Conservation (phyloP, 2,888 invertebrate species). For the Chirona hameri region DNA sequence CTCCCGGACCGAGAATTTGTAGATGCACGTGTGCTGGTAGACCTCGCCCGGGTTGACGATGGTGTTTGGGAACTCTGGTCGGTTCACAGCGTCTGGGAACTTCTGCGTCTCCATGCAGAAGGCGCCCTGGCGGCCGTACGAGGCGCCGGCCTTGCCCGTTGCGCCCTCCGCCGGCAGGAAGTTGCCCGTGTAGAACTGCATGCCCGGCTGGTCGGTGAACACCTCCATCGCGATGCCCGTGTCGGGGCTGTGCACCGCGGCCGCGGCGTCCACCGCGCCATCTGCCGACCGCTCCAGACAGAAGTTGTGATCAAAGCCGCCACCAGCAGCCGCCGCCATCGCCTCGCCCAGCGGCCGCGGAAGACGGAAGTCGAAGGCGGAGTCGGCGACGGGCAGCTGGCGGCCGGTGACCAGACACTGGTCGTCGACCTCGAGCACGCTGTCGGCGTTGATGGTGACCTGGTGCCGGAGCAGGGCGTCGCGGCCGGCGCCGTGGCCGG, state of each 20-base stretch:
- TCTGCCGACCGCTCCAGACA: conserved; percentile 63
- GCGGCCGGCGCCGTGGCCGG: conserved; percentile 61
- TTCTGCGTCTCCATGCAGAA: conserved; percentile 89
- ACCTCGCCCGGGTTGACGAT: conserved; percentile 67
- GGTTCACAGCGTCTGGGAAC: conserved; percentile 84
- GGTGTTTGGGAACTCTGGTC: conserved; percentile 70
- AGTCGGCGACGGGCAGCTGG: conserved; percentile 32
- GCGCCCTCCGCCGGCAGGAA: conserved; percentile 55
- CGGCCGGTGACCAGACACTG: conserved; percentile 32
- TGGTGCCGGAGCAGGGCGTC: background rate
- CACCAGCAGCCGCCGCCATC: conserved; percentile 57
- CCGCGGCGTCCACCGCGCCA: conserved; percentile 59
- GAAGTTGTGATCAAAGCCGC: conserved; percentile 79
- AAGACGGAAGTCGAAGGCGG: conserved; percentile 49
- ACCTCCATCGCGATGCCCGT: conserved; percentile 68
- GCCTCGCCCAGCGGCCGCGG: conserved; percentile 62
- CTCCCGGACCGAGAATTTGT: conserved; percentile 59
- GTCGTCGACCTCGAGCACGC: background rate
- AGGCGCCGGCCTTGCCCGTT: conserved; percentile 49
- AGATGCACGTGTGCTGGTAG: conserved; percentile 67
- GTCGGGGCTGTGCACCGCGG: conserved; percentile 47
- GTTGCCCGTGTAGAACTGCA: conserved; percentile 86
- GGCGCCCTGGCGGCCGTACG: conserved; percentile 71
- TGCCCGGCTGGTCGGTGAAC: conserved; percentile 80
- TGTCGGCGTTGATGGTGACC: background rate